Evolutionary conservation across 2,113 vertebrate genomes (phyloP), one percentile per base, ranked within the genome.

Genomic region (Trachemys scripta): DNA sequence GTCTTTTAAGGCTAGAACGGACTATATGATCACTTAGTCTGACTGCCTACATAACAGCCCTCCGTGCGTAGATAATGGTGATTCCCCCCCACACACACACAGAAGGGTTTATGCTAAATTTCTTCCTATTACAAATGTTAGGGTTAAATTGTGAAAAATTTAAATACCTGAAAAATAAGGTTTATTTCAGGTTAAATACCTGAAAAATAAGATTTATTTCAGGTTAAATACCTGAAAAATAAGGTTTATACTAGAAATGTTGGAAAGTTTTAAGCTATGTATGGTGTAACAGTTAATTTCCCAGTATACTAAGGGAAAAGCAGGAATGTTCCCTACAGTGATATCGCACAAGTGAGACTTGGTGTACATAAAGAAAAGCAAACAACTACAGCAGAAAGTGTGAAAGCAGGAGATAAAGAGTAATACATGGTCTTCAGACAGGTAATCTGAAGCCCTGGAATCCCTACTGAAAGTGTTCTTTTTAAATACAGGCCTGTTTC

Each of bases 391-490:
- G 82, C 75, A 85, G 87, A 45, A 5, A 80, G 31, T 8, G 59
- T 20, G 88, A 47, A 10, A 92, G 84, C 20, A 50, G 8, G 6
- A 84, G 35, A 20, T 62, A 91, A 57, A 56, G 84, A 90, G n/a
- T 49, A 85, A 85, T 2, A 87, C 20, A 42, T 2, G 1, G 1
- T 1, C 0, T 83, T 38, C 24, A 80, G 53, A 31, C 14, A 49
- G 22, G 42, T 75, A 89, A 80, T 57, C 14, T 1, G 88, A 92
- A 50, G 9, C 1, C 50, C 82, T 82, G 85, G 50, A 94, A 85
- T 81, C 31, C 22, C 54, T 93, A 19, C 17, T 47, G 24, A 20
- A 54, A 89, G 56, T 59, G 94, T 59, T 82, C 79, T 84, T 80
- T 35, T 29, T 56, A 76, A 72, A 69, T 22, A 20, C n/a, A 72